Base-by-base conservation (phyloP, 2,888 invertebrate species). In the Nomada ferruginata region DNA sequence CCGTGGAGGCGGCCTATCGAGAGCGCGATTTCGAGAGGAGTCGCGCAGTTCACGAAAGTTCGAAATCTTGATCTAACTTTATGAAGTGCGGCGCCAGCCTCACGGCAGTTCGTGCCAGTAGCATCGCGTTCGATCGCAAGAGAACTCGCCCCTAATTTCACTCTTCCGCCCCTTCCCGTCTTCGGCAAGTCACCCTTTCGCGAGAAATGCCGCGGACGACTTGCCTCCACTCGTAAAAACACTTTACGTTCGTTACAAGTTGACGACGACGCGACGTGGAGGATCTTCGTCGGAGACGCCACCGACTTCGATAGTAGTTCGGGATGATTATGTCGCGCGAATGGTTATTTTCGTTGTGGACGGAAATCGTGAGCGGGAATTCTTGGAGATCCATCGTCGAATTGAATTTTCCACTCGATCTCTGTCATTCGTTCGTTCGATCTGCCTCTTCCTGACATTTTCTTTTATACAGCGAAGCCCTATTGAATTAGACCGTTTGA, bases 31-130 rank as follows among this genome's bases (percentile, higher is more conserved):
- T 72, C 73, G 26, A 71, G 74, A 60, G 76, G 71, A 84, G 84
- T 84, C 20, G 57, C 11, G 57, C 85, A 65, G 80, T 72, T 81
- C 68, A 81, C 84, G 82, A 86, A 89, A 89, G 77, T 89, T 84
- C 29, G 72, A 80, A 86, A 90, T 87, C 88, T 90, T 86, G 89
- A 90, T 90, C 84, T 85, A 90, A 90, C 89, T 90, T 90, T 89
- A 90, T 88, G 87, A 89, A 88, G 85, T 83, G 82, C 83, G 87
- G 81, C 81, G 80, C 85, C 74, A 66, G 73, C 73, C 76, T 83
- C 81, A 72, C 76, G 75, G 81, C 76, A 65, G 77, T 81, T 83
- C 66, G 79, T 80, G 85, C 87, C 83, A 76, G 77, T 65, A 74
- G 75, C 78, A 74, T 83, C 78, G 65, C 70, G 76, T 80, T 77